Evolutionary conservation across 2,797 vertebrate species (phyloP).

Genomic region (Halcyon smyrnensis): DNA sequence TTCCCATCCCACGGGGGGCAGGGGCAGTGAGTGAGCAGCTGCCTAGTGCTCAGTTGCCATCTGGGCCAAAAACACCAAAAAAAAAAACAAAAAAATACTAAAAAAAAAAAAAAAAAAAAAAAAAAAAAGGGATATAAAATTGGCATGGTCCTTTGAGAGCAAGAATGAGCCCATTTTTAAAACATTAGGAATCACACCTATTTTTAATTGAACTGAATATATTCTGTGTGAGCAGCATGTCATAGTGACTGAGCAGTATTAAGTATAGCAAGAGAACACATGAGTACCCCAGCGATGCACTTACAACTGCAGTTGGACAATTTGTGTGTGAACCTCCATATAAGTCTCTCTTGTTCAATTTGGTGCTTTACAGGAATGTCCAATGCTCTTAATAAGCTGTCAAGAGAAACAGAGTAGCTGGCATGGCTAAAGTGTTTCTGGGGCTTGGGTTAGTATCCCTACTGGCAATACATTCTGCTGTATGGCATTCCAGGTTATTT

Average conservation of each 20-base stretch:
- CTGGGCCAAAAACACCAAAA: background rate
- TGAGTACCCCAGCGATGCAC: background rate
- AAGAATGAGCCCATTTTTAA: background rate
- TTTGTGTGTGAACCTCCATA: background rate
- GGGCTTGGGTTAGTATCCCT: background rate
- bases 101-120: background rate
- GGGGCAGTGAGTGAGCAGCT: background rate
- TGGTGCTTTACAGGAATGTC: background rate
- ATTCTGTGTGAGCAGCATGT: background rate
- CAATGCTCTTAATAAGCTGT: background rate
- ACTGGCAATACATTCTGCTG: background rate
- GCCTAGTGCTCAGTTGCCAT: background rate
- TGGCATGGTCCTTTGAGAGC: background rate
- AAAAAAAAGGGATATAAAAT: background rate
- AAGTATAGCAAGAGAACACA: background rate
- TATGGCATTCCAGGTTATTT: background rate
- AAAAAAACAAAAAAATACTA: background rate
- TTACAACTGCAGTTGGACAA: background rate
- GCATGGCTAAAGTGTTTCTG: background rate
- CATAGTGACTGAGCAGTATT: background rate
- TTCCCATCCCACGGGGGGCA: background rate
- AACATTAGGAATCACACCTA: accelerated
- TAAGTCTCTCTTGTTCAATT: background rate
- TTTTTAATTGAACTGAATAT: background rate
- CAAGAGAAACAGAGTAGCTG: background rate